A percentile compares a stretch with the other conserved stretches of the same genome.
Evolutionary conservation across 2,797 vertebrate genomes (phyloP).

Genomic region (Takifugu ocellatus): DNA sequence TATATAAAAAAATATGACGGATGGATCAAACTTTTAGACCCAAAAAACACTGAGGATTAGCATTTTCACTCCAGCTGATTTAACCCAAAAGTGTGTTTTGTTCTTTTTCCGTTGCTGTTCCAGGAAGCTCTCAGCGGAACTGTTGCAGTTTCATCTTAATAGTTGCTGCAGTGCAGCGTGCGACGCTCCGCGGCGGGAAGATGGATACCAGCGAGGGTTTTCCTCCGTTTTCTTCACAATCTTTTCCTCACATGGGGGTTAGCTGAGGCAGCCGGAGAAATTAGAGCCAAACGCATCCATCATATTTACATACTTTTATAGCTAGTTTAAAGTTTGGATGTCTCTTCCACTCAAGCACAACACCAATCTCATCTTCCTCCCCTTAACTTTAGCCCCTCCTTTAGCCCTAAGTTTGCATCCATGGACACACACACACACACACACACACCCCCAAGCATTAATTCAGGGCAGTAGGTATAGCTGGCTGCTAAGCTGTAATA

Average conservation of each 20-base stretch:
- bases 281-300: constrained; percentile 63
- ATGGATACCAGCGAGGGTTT: constrained; percentile 32
- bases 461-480: constrained; percentile 60
- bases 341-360: constrained; percentile 53
- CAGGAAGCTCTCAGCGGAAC: constrained; percentile 32
- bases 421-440: constrained; percentile 8
- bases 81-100: too few species aligned
- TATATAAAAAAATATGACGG: too few species aligned
- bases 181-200: constrained; percentile 4
- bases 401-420: not conserved
- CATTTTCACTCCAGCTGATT: constrained; percentile 12
- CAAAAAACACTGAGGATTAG: constrained; percentile 10
- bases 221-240: constrained; percentile 56
- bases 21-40: constrained; percentile 17
- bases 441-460: constrained; percentile 45
- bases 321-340: constrained; percentile 43
- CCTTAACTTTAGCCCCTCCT: constrained; percentile 3
- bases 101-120: constrained; percentile 6
- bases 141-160: constrained; percentile 41
- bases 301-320: constrained; percentile 69
- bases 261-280: constrained; percentile 59
- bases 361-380: constrained; percentile 6
- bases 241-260: constrained; percentile 49
- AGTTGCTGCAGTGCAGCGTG: constrained; percentile 40
- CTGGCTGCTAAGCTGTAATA: constrained; percentile 59